These are phyloP conservation scores for Phoxinus phoxinus DNA, from an alignment of 2,113 vertebrate species.

Conservation along the genomic window DNA sequence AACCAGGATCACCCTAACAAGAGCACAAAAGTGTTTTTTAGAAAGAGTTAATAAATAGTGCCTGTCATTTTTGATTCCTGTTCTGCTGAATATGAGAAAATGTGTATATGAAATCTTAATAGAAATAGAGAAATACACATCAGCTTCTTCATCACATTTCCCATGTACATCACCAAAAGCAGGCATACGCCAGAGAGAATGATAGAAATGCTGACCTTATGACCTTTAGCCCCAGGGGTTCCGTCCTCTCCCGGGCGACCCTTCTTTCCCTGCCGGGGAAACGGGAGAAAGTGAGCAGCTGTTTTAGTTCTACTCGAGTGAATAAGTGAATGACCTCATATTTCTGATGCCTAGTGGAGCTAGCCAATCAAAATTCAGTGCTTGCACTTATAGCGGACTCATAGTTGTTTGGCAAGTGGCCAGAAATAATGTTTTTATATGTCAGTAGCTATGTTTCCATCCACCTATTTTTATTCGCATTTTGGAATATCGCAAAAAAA, in stretches of 20 bases:
- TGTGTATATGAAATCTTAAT: background rate
- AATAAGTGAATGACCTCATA: background rate
- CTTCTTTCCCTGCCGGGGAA: conserved; percentile 84
- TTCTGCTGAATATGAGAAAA: background rate
- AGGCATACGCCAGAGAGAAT: background rate
- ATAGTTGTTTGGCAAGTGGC: background rate
- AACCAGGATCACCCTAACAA: conserved; percentile 83
- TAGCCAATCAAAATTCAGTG: background rate
- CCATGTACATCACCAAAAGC: background rate
- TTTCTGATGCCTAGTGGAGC: background rate
- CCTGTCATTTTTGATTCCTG: background rate
- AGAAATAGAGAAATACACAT: background rate
- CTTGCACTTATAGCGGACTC: background rate
- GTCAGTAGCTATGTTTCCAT: too few relatives aligned
- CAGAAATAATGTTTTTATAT: background rate
- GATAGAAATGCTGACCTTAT: conserved; percentile 77
- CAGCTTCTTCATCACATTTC: background rate
- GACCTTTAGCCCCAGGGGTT: conserved; percentile 80
- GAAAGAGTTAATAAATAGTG: background rate
- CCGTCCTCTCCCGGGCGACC: conserved; percentile 86
- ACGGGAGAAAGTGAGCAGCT: conserved; percentile 42
- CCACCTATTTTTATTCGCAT: too few relatives aligned
- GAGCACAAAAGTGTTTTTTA: background rate
- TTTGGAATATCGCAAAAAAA: too few relatives aligned
- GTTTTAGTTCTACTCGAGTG: background rate